Percentiles rank a stretch among this genome's conserved stretches.
Conservation (phyloP, 2,797 vertebrate genomes). For the Oreortyx pictus region DNA sequence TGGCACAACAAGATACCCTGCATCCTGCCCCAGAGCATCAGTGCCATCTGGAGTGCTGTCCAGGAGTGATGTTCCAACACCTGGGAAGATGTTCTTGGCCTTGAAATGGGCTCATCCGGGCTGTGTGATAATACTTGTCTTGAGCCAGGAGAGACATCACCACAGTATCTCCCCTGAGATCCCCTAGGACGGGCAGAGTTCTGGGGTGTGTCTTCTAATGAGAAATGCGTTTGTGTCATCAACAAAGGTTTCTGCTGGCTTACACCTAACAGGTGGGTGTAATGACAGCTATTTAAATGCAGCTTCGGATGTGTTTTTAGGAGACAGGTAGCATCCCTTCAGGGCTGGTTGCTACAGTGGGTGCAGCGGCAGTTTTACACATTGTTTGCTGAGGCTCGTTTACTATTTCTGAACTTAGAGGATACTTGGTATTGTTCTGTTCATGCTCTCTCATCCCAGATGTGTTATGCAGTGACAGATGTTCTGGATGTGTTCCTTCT, state of each 20-base stretch:
- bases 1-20: background rate
- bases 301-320: background rate
- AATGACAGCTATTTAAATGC: background rate
- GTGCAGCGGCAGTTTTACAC: accelerated
- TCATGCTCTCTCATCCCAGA: background rate
- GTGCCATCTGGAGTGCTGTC: background rate
- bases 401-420: background rate
- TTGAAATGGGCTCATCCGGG: background rate
- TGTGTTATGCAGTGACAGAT: background rate
- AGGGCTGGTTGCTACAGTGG: background rate
- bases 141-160: background rate
- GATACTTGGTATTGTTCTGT: background rate
- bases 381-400: background rate
- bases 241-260: background rate
- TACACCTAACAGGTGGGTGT: background rate
- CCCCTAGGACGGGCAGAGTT: background rate
- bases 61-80: background rate
- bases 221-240: background rate
- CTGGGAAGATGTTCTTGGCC: background rate
- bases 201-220: background rate
- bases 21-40: background rate
- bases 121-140: background rate
- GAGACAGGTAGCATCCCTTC: background rate
- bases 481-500: background rate
- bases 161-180: background rate